Base-by-base conservation (phyloP, 2,113 vertebrate species). In the Dicrurus megarhynchus region DNA sequence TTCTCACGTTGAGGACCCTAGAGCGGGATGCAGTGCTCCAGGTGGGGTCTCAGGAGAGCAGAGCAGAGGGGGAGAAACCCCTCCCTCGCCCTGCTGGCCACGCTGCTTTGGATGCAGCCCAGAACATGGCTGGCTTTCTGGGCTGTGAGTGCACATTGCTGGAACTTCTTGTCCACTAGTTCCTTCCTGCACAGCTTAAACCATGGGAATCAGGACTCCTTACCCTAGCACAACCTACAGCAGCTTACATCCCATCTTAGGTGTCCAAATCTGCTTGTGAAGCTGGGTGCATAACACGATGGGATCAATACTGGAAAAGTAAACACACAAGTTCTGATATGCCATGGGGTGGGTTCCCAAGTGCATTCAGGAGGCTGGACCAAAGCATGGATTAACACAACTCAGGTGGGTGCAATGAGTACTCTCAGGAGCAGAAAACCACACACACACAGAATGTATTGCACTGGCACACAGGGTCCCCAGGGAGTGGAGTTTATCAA, bases 381-480 rank as follows among this genome's bases (percentile, higher is more conserved):
- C 1, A 3, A 83, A 79, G 21, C 3, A 18, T 7, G 39, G 76
- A 60, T 49, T 46, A 46, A 21, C 49, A 44, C 18, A 59, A 6
- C 28, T 32, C 44, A 28, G 17, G 24, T 23, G 24, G 14, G 32
- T 14, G 47, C 16, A 76, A 33, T 5, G 2, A 68, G 23, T 16
- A 19, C n/a, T 39, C 18, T 39, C 6, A 20, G 42, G 7, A 76
- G 20, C 41, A 80, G 57, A 63, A 83, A 64, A 35, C 30, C 39
- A 37, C 4, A 10, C 3, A 6, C 9, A 14, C 3, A 27, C 1
- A 53, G 60, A 78, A 64, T 0, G 0, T 21, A 30, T 7, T 32
- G 33, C 19, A 30, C 27, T 47, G 57, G 60, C n/a, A n/a, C 9
- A 12, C 26, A 46, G 26, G 15, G 30, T 18, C 24, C 41, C 13